Base-by-base conservation (phyloP, 2,113 vertebrate species). In the Podarcis muralis region DNA sequence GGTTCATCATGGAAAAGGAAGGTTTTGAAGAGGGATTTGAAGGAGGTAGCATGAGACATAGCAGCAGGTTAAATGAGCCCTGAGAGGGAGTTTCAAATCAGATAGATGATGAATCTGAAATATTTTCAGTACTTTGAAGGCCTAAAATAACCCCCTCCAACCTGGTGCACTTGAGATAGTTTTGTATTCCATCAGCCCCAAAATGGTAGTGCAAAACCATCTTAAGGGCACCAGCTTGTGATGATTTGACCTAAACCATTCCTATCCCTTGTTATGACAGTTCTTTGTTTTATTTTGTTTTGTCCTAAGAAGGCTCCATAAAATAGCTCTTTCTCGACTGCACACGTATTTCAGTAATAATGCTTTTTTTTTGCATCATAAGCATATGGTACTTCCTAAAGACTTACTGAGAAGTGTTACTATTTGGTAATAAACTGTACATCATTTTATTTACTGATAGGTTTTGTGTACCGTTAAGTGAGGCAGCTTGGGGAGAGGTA, bases 361-460 rank as follows among this genome's bases (percentile, higher is more conserved):
- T 92, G 86, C 87, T 85, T 93, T 94, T 95, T 43, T 95, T 53
- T 62, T 62, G 84, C 84, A 68, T 94, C 95, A 93, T 89, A 93
- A 95, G 90, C 93, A 94, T 96, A 80, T 57, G 62, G 79, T 92
- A 79, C 86, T 74, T 92, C 87, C 91, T 68, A 9, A 86, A 93
- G 92, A 91, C 92, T 92, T 91, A 93, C 93, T 94, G 95, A 92
- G 95, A 94, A 95, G 82, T 90, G 88, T 83, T 88, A 93, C 91
- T 96, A 93, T 97, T 96, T 95, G 92, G 95, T 96, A 96, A 96
- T 96, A 97, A 96, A 97, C 95, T 92, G n/a, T 97, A 95, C 94
- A 96, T 94, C 91, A 84, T 62, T 97, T 93, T 95, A 96, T 95
- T 84, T 77, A 68, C 43, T 94, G 95, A 96, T 96, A 94, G 94